Base-by-base conservation (phyloP, 1,140 invertebrate species). In the Cylas formicarius region DNA sequence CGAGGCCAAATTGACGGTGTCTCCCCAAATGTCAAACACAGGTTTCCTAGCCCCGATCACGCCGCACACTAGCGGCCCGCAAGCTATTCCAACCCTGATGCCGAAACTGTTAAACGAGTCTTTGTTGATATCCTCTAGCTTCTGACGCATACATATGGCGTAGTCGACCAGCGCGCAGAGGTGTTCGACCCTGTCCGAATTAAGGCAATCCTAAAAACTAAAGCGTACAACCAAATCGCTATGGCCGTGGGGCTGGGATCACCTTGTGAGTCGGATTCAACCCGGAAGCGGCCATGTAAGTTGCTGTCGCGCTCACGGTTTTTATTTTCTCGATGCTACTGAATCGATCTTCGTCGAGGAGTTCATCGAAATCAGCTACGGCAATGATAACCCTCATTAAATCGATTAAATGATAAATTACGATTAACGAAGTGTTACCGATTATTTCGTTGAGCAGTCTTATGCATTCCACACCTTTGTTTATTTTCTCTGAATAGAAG, bases 241-340 rank as follows among this genome's bases (percentile, higher is more conserved):
- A 13, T 32, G 24, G 7, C 38, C 48, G 39, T 11, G 6, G 2
- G 9, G 7, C 26, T 28, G 24, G 36, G 13, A 13, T 44, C 52
- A 55, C 52, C 40, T 81, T 77, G 62, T 80, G 73, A 27, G 76
- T 77, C 6, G 86, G 79, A 72, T 88, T 91, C 0, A 99, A 70
- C n/a, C 96, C 96, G 10, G 92, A 92, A 2, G 93, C 95, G 5
- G 94, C 95, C 96, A 99, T 99, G 56, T 98, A 99, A 6, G 91
- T 97, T 0, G 82, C 81, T 2, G 91, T 97, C 0, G 82, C 80
- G 20, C 91, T 91, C 20, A 98, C 92, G 0, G 95, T 99, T 71
- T 99, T 99, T 29, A 99, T 97, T 75, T 99, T 99, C 68, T 99
- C 96, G 43, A 99, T 89, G 37, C 82, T 84, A 13, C 80, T 79